Conservation (phyloP, 2,797 vertebrate genomes). For the Perodicticus potto region DNA sequence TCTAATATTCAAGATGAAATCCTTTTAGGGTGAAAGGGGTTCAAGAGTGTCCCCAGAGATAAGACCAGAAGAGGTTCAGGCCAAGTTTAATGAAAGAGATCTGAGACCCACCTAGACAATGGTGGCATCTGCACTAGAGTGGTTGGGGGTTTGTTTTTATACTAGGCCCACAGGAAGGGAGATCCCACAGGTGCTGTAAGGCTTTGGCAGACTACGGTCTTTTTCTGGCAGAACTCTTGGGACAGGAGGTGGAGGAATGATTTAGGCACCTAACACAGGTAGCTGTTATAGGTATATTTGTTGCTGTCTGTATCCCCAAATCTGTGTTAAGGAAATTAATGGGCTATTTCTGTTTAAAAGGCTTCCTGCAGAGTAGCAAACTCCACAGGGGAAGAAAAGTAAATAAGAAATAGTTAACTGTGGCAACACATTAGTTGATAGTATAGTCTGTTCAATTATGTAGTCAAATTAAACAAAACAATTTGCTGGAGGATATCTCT, state of each 20-base stretch:
- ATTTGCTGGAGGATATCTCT: conserved; percentile 57
- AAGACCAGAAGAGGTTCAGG: no score
- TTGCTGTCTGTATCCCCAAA: not conserved
- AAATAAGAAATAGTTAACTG: conserved; percentile 78
- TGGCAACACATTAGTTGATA: conserved; percentile 69
- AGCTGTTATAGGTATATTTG: no score
- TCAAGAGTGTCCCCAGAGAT: no score
- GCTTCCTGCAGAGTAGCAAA: conserved; percentile 40
- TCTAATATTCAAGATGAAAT: not conserved
- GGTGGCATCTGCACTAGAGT: no score
- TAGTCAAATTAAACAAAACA: conserved; percentile 70
- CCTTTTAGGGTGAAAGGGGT: not conserved
- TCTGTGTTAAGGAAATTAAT: conserved; percentile 59
- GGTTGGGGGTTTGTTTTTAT: no score
- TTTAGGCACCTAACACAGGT: not conserved
- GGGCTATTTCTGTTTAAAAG: conserved; percentile 60
- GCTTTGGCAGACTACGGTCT: no score
- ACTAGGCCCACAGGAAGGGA: no score
- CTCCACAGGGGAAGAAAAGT: conserved; percentile 67
- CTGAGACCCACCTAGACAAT: no score
- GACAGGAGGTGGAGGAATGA: no score
- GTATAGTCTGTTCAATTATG: conserved; percentile 72
- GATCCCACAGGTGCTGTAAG: no score
- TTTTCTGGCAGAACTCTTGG: no score
- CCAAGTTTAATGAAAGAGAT: no score